Conservation (phyloP, 2,113 vertebrate species). For the rabbit (Oryctolagus cuniculus) region DNA sequence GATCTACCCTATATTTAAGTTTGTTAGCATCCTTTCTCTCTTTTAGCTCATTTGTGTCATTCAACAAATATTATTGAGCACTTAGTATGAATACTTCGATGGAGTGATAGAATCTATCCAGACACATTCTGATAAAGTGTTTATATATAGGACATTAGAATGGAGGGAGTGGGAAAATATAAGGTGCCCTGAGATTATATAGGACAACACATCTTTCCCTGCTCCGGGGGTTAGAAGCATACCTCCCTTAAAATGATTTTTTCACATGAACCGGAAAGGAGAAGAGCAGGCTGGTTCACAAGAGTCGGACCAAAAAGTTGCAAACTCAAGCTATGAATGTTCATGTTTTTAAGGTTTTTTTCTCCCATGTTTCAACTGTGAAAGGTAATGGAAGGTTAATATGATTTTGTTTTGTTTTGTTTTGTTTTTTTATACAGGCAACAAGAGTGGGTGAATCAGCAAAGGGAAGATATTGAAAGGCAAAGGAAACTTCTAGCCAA, state of each 20-base stretch:
- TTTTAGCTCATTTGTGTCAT: slow-evolving; percentile 44
- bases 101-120: neutral
- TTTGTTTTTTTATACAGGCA: slow-evolving; percentile 92
- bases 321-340: slow-evolving; percentile 30
- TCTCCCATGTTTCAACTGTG: slow-evolving; percentile 54
- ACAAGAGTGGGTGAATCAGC: slow-evolving; percentile 99
- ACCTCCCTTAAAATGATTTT: slow-evolving; percentile 18
- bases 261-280: neutral
- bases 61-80: slow-evolving; percentile 24
- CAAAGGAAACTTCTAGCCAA: slow-evolving; percentile 99
- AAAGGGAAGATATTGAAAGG: slow-evolving; percentile 99
- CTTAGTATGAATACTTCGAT: neutral
- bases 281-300: neutral
- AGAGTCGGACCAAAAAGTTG: neutral
- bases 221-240: neutral
- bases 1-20: neutral
- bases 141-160: neutral
- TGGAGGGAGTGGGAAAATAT: neutral
- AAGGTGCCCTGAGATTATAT: neutral
- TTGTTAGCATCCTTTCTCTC: neutral
- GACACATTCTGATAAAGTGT: neutral
- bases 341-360: slow-evolving; percentile 24
- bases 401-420: slow-evolving; percentile 68
- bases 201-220: neutral
- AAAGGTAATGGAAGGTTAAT: slow-evolving; percentile 78